Base-by-base conservation (phyloP, 2,797 vertebrate species). In the Myotis pilosus region DNA sequence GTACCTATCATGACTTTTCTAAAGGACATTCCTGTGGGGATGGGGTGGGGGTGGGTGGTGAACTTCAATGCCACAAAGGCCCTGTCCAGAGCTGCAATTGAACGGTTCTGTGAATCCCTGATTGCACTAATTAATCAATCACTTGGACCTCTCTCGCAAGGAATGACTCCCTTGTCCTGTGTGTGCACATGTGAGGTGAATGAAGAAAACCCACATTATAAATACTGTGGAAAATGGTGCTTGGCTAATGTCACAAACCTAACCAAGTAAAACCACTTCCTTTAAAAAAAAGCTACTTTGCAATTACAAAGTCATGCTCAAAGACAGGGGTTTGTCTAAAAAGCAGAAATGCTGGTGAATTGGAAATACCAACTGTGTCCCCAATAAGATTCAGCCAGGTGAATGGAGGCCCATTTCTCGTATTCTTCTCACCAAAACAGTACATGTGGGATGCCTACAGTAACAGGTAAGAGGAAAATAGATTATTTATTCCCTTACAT, bases 91-190 rank as follows among this genome's bases (percentile, higher is more conserved):
- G 38, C 17, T 89, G 15, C 25, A 68, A 12, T 0, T 19, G 69
- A 81, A 68, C 0, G 19, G 64, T 78, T 76, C 83, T 38, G 1
- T 51, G 79, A 87, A 33, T 28, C 30, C 30, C 49, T 66, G 49
- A 82, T 78, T 81, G 72, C 13, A 81, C 49, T 81, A 92, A 93
- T 93, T 53, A 69, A 85, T 68, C 92, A 92, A 57, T 82, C 86
- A 92, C 30, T 53, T 88, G 76, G 49, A n/a, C 23, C n/a, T 78
- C n/a, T 82, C 57, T 75, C 16, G 71, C 3, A 51, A 81, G 69
- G 49, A 94, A 55, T 28, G 64, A 49, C 53, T 76, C 47, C 38
- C 81, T 90, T 28, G 30, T 72, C 47, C 79, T 86, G 51, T 51
- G 28, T 64, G 84, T 33, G 36, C 64, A 28, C 0, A 3, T 41